Evolutionary conservation across 2,888 invertebrate genomes (phyloP).

Genomic region (Diarsia brunnea): DNA sequence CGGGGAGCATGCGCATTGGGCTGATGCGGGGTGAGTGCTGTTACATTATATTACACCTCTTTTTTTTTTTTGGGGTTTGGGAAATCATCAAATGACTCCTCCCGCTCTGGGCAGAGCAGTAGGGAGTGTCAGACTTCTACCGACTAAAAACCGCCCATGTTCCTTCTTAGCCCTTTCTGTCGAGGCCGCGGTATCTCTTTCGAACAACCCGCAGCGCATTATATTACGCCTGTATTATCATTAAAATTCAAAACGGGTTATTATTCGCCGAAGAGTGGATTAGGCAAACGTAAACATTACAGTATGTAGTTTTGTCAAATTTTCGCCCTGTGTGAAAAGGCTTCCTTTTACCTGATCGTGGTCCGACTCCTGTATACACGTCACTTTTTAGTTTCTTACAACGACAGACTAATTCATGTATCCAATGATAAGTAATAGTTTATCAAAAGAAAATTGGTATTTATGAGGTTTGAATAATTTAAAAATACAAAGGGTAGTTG

Average conservation of each 20-base stretch:
- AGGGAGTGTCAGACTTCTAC: no score
- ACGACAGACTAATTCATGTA: not conserved
- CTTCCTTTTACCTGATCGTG: not conserved
- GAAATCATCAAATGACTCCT: no score
- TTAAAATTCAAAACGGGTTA: no score
- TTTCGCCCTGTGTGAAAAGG: not conserved
- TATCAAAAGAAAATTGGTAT: no score
- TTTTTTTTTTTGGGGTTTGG: no score
- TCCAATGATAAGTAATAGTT: not conserved
- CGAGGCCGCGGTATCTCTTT: no score
- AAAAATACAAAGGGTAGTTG: no score
- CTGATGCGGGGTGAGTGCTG: conserved; percentile 94
- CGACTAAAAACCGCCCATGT: no score
- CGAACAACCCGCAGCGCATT: not conserved
- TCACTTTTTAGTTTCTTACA: not conserved
- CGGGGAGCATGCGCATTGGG: conserved; percentile 98
- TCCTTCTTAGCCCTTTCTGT: no score
- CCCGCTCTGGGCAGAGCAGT: no score
- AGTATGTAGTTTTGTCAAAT: not conserved
- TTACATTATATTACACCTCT: not conserved
- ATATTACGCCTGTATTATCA: not conserved
- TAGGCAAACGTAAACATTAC: not conserved
- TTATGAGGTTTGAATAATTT: no score
- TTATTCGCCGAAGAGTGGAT: not conserved
- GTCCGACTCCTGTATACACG: not conserved